A percentile compares a stretch with the other conserved stretches of the same genome.
phyloP scores from a whole-genome alignment of 1,140 invertebrate genomes.

The Bombus superbus region DNA sequence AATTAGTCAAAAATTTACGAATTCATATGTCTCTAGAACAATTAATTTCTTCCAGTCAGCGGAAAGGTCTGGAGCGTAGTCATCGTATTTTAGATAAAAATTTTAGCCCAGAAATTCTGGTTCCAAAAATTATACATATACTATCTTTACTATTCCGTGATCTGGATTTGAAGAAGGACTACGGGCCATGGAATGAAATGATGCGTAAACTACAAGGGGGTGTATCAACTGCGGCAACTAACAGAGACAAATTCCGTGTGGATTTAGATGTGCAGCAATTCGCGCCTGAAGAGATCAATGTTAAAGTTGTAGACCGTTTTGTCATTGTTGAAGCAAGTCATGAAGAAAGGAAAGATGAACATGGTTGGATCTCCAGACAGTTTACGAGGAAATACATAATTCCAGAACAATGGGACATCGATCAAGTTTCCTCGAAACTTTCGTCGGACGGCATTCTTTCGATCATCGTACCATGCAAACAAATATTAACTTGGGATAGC shows the following conservation, averaged over 20 bases:
- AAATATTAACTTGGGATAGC: conserved; percentile 39
- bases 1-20: background rate
- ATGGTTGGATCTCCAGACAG: conserved; percentile 88
- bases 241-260: conserved; percentile 32
- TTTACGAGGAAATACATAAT: conserved; percentile 87
- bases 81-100: conserved; percentile 69
- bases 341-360: conserved; percentile 89
- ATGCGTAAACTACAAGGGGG: background rate
- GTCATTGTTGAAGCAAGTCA: conserved; percentile 89
- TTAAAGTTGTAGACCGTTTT: conserved; percentile 52
- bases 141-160: no score
- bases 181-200: conserved; percentile 49
- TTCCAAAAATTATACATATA: background rate
- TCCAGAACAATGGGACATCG: conserved; percentile 82
- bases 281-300: conserved; percentile 38
- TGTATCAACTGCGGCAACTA: background rate
- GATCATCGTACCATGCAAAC: conserved; percentile 84
- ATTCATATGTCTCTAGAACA: background rate
- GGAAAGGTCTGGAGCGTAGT: conserved; percentile 68
- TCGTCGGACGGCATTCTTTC: conserved; percentile 89
- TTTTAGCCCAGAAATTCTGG: conserved; percentile 30
- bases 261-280: conserved; percentile 49
- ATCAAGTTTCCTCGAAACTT: conserved; percentile 81
- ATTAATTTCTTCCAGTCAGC: conserved; percentile 78
- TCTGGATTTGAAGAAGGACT: background rate